Base-by-base conservation (phyloP, 2,113 vertebrate genomes). In the Anoura caudifer region DNA sequence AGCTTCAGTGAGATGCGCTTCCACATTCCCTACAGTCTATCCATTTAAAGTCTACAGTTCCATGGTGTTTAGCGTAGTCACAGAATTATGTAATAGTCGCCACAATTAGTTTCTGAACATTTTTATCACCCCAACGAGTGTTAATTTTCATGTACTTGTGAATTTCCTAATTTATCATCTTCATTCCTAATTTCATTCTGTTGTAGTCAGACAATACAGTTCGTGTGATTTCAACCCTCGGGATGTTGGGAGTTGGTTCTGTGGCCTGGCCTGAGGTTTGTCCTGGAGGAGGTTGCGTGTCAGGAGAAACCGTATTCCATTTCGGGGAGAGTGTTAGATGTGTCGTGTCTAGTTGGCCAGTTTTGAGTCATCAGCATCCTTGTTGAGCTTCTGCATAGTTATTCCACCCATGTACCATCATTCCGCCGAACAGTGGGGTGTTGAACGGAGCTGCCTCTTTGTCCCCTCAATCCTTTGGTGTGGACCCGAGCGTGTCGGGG, bases 271-370 rank as follows among this genome's bases (percentile, higher is more conserved):
- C 1, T 50, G 2, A 41, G 10, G 28, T 24, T n/a, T 36, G 31
- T 52, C 61, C 56, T 76, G 36, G 36, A 41, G 26, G 59, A 8
- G 3, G 11, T 4, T 61, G 26, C 19, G 0, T 8, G 15, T 19
- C 45, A n/a, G 75, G 36, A 61, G 59, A 67, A 38, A 13, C 5
- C 2, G 1, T 5, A 1, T 61, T 4, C 20, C 33, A 7, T 26
- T 61, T 2, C 63, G 36, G 5, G 28, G 12, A 9, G 33, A 3
- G n/a, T 4, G 47, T 0, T 0, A 50, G 36, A 15, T 6, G 24
- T 89, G 41, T 41, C 17, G 3, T 0, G 26, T 59, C 19, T 22
- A 1, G 5, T 47, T 38, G n/a, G 50, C n/a, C 59, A 4, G 28
- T 22, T 81, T 63, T 41, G 9, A 15, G 41, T 41, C 41, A 20